Base-by-base conservation (phyloP, 2,113 vertebrate genomes). In the Spermophilus dauricus region DNA sequence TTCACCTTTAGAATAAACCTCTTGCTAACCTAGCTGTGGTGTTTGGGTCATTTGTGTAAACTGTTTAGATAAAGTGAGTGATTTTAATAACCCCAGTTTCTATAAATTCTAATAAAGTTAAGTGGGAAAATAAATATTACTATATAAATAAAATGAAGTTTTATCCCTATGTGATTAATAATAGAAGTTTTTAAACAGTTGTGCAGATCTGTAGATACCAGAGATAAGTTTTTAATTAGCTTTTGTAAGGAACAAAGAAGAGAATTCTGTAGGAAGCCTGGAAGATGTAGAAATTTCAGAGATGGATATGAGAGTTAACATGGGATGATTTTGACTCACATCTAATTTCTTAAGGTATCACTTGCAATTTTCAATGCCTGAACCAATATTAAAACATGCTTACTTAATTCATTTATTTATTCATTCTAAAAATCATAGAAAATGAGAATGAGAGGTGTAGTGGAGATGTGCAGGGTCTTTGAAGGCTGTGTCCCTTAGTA, bases 41-140 rank as follows among this genome's bases (percentile, higher is more conserved):
- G 6, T 84, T 73, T 42, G 95, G 53, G 34, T 87, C 45, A 91
- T 73, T 84, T 88, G 87, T 75, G 53, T 53, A 39, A 51, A 93
- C 48, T 82, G 11, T 86, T 89, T 95, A 24, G 70, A 82, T 94
- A 75, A 85, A n/a, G 3, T 63, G 26, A 90, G 20, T 70, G 20
- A 58, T 42, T 93, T 30, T n/a, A 69, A 56, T 61, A 86, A 53
- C 7, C 37, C 39, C 69, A 63, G 18, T 77, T 93, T 96, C 45
- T 73, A 10, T 88, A 91, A 77, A 37, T 56, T 84, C 20, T 51
- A 93, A 75, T 83, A 91, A 70, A 48, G 10, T 39, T 10, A 85
- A 88, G 69, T 32, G 37, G 56, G 45, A 2, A 83, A 75, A 84
- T 48, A 77, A 17, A 82, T 53, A 65, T 26, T 51, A 37, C 63